A percentile compares a stretch with the other conserved stretches of the same genome.
phyloP scores from a whole-genome alignment of 92 coral and sea anemone species.

The Palythoa caribaeorum region DNA sequence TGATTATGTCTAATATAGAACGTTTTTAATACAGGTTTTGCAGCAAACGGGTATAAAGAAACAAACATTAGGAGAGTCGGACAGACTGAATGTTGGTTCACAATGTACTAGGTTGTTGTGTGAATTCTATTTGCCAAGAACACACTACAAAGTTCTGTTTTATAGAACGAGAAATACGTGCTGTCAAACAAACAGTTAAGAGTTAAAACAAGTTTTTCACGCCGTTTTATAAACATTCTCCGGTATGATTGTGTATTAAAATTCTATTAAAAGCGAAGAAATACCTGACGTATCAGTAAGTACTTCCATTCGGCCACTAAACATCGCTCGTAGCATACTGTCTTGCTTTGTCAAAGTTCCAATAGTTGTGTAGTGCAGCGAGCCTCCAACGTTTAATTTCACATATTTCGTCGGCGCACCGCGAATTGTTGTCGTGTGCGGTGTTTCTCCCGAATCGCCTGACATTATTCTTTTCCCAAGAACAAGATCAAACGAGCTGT shows the following conservation, averaged over 20 bases:
- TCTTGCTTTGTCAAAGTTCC: constrained; percentile 98
- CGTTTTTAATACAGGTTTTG: too few relatives aligned
- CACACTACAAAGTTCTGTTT: too few relatives aligned
- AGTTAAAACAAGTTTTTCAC: background rate
- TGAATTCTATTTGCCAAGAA: too few relatives aligned
- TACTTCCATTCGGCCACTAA: constrained; percentile 99
- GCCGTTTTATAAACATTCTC: background rate
- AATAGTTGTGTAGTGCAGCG: constrained; percentile 94
- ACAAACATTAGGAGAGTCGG: too few relatives aligned
- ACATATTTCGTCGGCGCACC: constrained; percentile 99
- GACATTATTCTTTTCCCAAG: constrained; percentile 43
- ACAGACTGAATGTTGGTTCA: too few relatives aligned
- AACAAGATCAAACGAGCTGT: background rate
- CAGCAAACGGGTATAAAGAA: too few relatives aligned
- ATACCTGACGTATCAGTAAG: constrained; percentile 96
- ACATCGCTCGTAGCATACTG: constrained; percentile 97
- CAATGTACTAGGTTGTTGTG: too few relatives aligned
- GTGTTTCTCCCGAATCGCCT: constrained; percentile 88
- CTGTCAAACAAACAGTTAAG: background rate
- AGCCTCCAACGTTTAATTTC: constrained; percentile 96
- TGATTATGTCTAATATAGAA: too few relatives aligned
- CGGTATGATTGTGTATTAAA: background rate
- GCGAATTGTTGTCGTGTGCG: constrained; percentile 84
- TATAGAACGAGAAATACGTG: background rate
- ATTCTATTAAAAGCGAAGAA: background rate